These are phyloP conservation scores for Drosophila setifemur DNA, from an alignment of 1,140 invertebrate species.

Conservation along the genomic window DNA sequence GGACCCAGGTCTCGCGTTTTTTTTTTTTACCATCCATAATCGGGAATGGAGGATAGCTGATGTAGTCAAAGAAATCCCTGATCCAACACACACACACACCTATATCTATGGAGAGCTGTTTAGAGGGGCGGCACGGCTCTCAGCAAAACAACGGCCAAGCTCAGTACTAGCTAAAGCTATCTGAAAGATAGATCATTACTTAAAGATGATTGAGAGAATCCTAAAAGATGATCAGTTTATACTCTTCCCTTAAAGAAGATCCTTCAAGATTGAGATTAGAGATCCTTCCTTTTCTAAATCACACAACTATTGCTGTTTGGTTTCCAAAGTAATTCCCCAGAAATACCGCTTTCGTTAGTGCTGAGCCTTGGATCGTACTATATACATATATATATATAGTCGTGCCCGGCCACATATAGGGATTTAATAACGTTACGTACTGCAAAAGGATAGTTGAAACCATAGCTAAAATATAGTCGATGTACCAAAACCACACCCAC, in stretches of 20 bases:
- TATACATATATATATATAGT: slow-evolving; percentile 22
- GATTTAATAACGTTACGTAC: slow-evolving; percentile 40
- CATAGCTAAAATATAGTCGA: slow-evolving; percentile 34
- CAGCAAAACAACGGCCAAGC: not conserved
- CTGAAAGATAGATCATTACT: too few relatives aligned
- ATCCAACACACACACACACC: not conserved
- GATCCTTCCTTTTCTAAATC: too few relatives aligned
- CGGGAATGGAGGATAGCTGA: not conserved
- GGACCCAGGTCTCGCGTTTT: not conserved
- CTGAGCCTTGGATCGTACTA: slow-evolving; percentile 1
- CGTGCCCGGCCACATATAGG: slow-evolving; percentile 18
- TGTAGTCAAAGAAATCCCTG: not conserved
- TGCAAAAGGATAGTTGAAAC: slow-evolving; percentile 34
- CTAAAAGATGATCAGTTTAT: too few relatives aligned
- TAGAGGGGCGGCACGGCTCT: slow-evolving; percentile 18
- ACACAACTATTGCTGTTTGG: too few relatives aligned
- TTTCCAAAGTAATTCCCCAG: too few relatives aligned
- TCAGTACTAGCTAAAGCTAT: slow-evolving; percentile 17
- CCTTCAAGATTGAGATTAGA: too few relatives aligned
- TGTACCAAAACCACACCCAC: slow-evolving; percentile 14
- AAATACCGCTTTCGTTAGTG: not conserved
- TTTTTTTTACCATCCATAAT: slow-evolving; percentile 6
- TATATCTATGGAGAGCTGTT: slow-evolving; percentile 25
- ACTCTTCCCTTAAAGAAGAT: too few relatives aligned
- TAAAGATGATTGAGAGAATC: too few relatives aligned